phyloP scores from a whole-genome alignment of 2,797 vertebrate species.

The Pterois miles region DNA sequence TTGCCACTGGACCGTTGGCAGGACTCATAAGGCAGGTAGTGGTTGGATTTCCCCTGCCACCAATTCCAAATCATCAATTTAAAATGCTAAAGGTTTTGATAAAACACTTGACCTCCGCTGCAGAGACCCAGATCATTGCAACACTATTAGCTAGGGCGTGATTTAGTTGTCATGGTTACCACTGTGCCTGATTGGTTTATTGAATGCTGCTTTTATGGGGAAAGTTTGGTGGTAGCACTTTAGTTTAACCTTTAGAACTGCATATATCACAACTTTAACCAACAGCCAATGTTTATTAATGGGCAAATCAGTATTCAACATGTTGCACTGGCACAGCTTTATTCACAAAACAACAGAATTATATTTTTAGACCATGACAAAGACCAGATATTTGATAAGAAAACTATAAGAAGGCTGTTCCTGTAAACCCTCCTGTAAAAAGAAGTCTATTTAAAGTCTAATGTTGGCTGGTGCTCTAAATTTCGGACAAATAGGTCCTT shows the following conservation, averaged over 20 bases:
- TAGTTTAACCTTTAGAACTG: not conserved
- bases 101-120: not conserved
- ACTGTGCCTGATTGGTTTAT: not conserved
- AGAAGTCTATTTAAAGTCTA: conserved; percentile 10
- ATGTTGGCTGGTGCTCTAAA: conserved; percentile 5
- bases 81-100: not conserved
- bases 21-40: not conserved
- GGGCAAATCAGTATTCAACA: not conserved
- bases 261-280: not conserved
- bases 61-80: not conserved
- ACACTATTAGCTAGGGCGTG: not conserved
- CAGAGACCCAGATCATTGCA: not conserved
- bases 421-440: conserved; percentile 1
- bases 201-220: not conserved
- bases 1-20: conserved; percentile 45
- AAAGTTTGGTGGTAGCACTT: not conserved
- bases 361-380: not conserved
- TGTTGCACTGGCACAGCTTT: not conserved
- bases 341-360: not conserved
- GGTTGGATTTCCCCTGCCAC: conserved; percentile 3
- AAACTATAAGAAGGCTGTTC: not conserved
- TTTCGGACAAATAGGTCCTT: conserved; percentile 7
- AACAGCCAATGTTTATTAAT: not conserved
- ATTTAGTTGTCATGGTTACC: not conserved
- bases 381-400: not conserved